Conservation (phyloP, 2,888 invertebrate genomes). For the Crocallis elinguaria region DNA sequence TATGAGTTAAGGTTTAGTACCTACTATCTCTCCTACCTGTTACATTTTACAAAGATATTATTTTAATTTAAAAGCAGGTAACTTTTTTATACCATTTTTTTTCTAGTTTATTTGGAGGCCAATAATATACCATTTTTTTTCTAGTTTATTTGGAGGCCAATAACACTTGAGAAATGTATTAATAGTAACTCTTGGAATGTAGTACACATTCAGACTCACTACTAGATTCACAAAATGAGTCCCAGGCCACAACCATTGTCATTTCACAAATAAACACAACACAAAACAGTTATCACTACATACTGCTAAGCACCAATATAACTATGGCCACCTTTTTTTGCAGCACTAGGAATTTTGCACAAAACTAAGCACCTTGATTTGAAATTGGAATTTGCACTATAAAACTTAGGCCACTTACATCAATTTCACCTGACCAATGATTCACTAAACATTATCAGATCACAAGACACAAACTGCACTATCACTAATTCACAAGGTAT, state of each 20-base stretch:
- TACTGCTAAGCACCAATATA: background rate
- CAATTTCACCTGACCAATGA: slow-evolving; percentile 11
- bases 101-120: too few relatives aligned
- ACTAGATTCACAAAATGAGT: slow-evolving; percentile 28
- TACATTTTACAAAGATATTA: too few relatives aligned
- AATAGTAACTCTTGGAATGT: too few relatives aligned
- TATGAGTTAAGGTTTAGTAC: too few relatives aligned
- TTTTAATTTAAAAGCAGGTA: too few relatives aligned
- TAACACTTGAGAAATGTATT: too few relatives aligned
- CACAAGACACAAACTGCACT: slow-evolving; percentile 35
- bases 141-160: too few relatives aligned
- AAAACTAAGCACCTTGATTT: too few relatives aligned
- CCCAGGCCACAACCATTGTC: slow-evolving; percentile 13
- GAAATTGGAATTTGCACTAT: slow-evolving; percentile 1
- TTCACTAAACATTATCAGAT: slow-evolving; percentile 25
- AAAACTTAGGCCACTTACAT: background rate
- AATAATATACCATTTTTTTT: too few relatives aligned
- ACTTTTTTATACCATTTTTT: too few relatives aligned
- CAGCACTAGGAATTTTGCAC: background rate
- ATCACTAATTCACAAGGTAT: slow-evolving; percentile 66
- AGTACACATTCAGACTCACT: slow-evolving; percentile 1
- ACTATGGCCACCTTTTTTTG: background rate
- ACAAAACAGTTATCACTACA: slow-evolving; percentile 1
- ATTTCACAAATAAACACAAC: slow-evolving; percentile 5
- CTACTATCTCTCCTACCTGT: too few relatives aligned